A percentile compares a stretch with the other conserved stretches of the same genome.
phyloP scores from a whole-genome alignment of 2,888 invertebrate genomes.

The Amphimallon solstitiale region DNA sequence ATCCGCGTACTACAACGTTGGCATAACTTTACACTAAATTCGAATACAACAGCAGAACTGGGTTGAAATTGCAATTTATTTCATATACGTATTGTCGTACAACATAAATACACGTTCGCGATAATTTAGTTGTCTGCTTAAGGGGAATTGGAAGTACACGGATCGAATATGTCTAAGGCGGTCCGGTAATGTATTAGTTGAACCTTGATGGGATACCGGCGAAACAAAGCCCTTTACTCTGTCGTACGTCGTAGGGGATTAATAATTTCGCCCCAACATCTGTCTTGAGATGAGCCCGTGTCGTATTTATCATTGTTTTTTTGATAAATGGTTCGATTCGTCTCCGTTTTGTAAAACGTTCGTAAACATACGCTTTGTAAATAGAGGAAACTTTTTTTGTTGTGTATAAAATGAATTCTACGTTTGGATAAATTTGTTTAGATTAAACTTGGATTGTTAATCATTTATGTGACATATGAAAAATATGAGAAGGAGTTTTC shows the following conservation, averaged over 20 bases:
- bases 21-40: no score
- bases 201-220: background rate
- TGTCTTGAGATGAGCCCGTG: constrained; percentile 21
- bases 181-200: background rate
- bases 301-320: constrained; percentile 17
- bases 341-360: background rate
- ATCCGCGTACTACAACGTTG: no score
- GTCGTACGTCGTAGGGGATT: constrained; percentile 21
- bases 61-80: no score
- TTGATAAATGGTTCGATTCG: constrained; percentile 22
- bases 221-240: constrained; percentile 14
- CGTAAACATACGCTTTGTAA: background rate
- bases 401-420: background rate
- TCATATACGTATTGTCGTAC: no score
- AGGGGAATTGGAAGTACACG: no score
- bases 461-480: background rate
- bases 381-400: background rate
- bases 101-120: no score
- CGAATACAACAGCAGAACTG: no score
- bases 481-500: background rate
- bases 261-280: constrained; percentile 24
- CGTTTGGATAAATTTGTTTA: constrained; percentile 15
- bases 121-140: no score
- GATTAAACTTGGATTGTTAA: background rate
- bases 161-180: no score